These are phyloP conservation scores for Cydia fagiglandana DNA, from an alignment of 1,140 invertebrate species.

Conservation along the genomic window DNA sequence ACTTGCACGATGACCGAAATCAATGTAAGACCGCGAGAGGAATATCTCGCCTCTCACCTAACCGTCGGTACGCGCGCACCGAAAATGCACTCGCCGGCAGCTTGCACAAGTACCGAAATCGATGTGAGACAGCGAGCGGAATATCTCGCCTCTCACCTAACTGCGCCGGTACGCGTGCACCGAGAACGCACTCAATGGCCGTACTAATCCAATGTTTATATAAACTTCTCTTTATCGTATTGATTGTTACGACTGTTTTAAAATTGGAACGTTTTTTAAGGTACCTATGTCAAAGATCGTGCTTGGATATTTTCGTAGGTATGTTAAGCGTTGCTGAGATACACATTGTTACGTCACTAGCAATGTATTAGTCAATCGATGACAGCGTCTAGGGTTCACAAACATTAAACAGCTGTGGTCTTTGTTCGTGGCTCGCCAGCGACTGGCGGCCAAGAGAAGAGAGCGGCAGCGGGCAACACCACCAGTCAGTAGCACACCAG, in stretches of 20 bases:
- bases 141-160: conserved; percentile 47
- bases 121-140: conserved; percentile 55
- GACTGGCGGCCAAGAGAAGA: conserved; percentile 14
- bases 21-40: conserved; percentile 58
- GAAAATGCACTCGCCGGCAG: conserved; percentile 54
- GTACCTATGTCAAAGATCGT: neutral
- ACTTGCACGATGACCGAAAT: conserved; percentile 61
- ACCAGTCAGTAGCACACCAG: conserved; percentile 44
- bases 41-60: conserved; percentile 48
- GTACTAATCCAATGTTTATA: conserved; percentile 41
- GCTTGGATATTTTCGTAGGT: neutral
- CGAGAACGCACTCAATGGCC: conserved; percentile 53
- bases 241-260: conserved; percentile 16
- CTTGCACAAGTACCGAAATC: conserved; percentile 61
- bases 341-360: conserved; percentile 35
- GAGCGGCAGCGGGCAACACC: conserved; percentile 2
- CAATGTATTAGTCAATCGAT: conserved; percentile 55
- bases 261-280: conserved; percentile 13
- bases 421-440: conserved; percentile 53
- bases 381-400: conserved; percentile 57
- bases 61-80: conserved; percentile 59
- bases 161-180: conserved; percentile 61
- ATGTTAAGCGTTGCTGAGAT: neutral
- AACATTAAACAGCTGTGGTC: conserved; percentile 74
- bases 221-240: conserved; percentile 13